Percentiles rank a stretch among this genome's conserved stretches.
phyloP scores from a whole-genome alignment of 2,797 vertebrate genomes.

The Hippopotamyrus pictus region DNA sequence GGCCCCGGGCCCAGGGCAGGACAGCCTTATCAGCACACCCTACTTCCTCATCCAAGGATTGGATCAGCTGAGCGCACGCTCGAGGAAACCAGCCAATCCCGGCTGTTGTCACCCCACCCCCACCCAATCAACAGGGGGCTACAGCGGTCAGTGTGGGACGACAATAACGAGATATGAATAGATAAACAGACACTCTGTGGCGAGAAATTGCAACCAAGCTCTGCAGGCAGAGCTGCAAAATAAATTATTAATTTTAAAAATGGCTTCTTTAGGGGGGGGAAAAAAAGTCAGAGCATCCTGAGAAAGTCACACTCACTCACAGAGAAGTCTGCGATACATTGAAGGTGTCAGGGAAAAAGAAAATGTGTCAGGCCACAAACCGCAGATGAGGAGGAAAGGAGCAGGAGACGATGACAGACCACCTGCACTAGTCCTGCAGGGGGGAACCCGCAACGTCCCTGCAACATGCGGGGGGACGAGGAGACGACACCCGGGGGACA shows the following conservation, averaged over 20 bases:
- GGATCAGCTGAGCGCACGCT: neutral
- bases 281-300: neutral
- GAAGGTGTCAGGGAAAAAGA: neutral
- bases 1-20: constrained; percentile 43
- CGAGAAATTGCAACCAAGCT: neutral
- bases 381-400: neutral
- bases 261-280: neutral
- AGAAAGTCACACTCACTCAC: neutral
- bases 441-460: neutral
- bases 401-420: neutral
- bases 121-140: neutral
- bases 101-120: neutral
- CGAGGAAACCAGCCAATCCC: neutral
- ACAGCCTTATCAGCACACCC: constrained; percentile 43
- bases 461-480: neutral
- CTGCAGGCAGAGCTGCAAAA: neutral
- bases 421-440: neutral
- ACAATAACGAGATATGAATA: neutral
- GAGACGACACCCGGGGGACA: neutral
- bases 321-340: neutral
- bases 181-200: neutral
- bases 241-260: neutral
- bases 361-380: neutral
- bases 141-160: neutral
- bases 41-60: constrained; percentile 40